These are phyloP conservation scores for Caenorhabditis remanei DNA, from an alignment of 1,140 invertebrate species.

Conservation along the genomic window DNA sequence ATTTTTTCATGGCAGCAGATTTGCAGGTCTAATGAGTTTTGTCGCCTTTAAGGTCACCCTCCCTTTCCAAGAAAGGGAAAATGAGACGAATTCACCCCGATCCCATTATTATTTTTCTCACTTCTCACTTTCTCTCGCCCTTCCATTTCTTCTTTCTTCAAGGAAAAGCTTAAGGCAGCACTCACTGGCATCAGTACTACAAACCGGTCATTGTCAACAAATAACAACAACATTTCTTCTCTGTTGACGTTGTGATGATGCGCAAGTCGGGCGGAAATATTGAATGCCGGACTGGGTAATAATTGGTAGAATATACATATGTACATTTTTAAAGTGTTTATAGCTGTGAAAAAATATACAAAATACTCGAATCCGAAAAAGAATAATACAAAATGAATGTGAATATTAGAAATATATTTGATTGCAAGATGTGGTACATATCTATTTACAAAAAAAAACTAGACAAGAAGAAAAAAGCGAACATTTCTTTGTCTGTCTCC, in stretches of 20 bases:
- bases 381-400: not conserved
- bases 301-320: not conserved
- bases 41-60: not conserved
- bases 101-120: conserved; percentile 15
- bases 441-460: conserved; percentile 29
- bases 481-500: conserved; percentile 13
- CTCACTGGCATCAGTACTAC: conserved; percentile 19
- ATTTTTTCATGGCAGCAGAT: too few relatives aligned
- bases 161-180: conserved; percentile 18
- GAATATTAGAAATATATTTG: too few relatives aligned
- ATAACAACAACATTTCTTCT: conserved; percentile 28
- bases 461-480: not conserved
- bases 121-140: not conserved
- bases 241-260: conserved; percentile 16
- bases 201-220: conserved; percentile 52
- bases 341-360: not conserved
- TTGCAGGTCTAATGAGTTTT: too few relatives aligned
- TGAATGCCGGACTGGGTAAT: not conserved
- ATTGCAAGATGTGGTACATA: not conserved
- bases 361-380: not conserved
- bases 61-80: not conserved
- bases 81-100: not conserved
- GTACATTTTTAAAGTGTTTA: not conserved
- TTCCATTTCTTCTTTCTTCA: not conserved
- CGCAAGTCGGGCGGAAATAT: not conserved